Percentiles rank a stretch among this genome's conserved stretches.
These are phyloP conservation scores for Liasis olivaceus DNA, from an alignment of 2,797 vertebrate genomes.

Conservation along the genomic window DNA sequence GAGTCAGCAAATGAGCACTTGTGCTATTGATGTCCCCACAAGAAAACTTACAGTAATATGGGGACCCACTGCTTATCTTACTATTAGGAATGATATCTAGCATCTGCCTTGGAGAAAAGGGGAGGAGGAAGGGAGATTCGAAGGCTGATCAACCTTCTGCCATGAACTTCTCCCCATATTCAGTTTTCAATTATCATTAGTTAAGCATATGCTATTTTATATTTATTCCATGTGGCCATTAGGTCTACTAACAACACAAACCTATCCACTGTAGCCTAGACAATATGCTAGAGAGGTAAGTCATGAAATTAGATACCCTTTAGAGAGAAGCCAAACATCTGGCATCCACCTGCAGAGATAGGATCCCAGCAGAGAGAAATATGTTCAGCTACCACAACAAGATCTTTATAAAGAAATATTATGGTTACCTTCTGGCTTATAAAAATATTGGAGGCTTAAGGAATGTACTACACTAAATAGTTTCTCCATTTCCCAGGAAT, in stretches of 20 bases:
- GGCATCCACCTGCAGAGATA: slow-evolving; percentile 68
- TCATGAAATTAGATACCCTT: slow-evolving; percentile 59
- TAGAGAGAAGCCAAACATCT: slow-evolving; percentile 73
- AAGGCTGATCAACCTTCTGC: slow-evolving; percentile 20
- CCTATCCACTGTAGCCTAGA: slow-evolving; percentile 48
- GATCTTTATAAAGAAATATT: slow-evolving; percentile 65
- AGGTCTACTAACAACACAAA: slow-evolving; percentile 45
- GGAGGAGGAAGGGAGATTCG: neutral
- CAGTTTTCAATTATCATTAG: slow-evolving; percentile 4
- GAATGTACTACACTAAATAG: slow-evolving; percentile 62
- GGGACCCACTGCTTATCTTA: neutral
- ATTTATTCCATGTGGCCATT: slow-evolving; percentile 48
- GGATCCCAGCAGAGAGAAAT: slow-evolving; percentile 49
- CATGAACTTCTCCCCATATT: neutral
- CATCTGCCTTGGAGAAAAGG: neutral
- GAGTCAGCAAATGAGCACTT: neutral
- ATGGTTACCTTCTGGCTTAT: slow-evolving; percentile 68
- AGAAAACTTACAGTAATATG: neutral
- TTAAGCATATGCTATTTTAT: slow-evolving; percentile 43
- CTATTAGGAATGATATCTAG: neutral
- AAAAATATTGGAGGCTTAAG: slow-evolving; percentile 66
- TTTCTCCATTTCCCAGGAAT: slow-evolving; percentile 65
- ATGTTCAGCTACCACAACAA: slow-evolving; percentile 66
- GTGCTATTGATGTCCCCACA: neutral
- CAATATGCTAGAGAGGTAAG: slow-evolving; percentile 58